Evolutionary conservation across 2,888 invertebrate species (phyloP), one percentile per base, ranked within the genome.

Genomic region (Caenorhabditis sp.): DNA sequence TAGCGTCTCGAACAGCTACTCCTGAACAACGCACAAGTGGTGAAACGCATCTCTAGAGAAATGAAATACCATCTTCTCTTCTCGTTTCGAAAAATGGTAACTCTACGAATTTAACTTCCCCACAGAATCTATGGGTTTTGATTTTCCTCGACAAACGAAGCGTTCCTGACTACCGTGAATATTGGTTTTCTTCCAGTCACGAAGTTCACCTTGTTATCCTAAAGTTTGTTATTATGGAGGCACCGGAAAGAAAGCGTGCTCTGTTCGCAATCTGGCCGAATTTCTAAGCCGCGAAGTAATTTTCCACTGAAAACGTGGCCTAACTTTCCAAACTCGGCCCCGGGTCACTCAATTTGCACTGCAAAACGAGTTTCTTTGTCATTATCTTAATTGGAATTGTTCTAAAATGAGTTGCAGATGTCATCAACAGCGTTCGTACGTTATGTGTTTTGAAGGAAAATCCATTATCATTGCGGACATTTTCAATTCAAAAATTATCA

Each of bases 1-100:
- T 56, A 0, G 70, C 63, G 17, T 84, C 82, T 37, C 84, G 79
- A 39, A 83, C 63, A 2, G 83, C 85, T 8, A 86, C 76, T 30
- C 83, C 26, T 7, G 53, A 22, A 15, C 20, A 6, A 5, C 9
- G 86, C 45, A 86, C n/a, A n/a, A n/a, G n/a, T n/a, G n/a, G 70
- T 37, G 68, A 35, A 8, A 82, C 65, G n/a, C 53, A 11, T 11
- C 6, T 6, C 32, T 32, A 6, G 32, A 8, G 6, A 11, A 32
- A 11, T 32, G 32, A 32, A 32, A 6, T 8, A 41, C 5, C 4
- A 3, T 45, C 41, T 15, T 63, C 78, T 58, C 75, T 82, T 13
- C 83, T 9, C 61, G 48, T 53, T 63, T 46, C 56, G 84, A 82
- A 22, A 58, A 39, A 9, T 74, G 9, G 4, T 15, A 43, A 43